Evolutionary conservation across 2,888 invertebrate genomes (phyloP).

Genomic region (Latrodectus elegans): DNA sequence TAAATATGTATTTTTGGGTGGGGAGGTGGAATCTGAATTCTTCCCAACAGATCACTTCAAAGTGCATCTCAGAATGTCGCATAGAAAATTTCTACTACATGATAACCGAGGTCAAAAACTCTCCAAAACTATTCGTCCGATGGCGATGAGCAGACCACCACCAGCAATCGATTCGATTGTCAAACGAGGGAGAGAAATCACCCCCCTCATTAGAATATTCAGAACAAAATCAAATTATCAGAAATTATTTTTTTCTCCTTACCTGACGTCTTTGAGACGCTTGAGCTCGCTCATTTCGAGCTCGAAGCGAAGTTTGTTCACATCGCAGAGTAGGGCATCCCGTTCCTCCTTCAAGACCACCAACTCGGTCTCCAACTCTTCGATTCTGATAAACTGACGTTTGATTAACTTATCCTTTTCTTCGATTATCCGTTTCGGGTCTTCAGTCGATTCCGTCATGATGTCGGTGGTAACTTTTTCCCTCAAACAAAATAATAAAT

Average conservation of each 20-base stretch:
- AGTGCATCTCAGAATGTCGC: too few relatives aligned
- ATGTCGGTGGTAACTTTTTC: background rate
- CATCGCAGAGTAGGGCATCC: slow-evolving; percentile 71
- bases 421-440: slow-evolving; percentile 88
- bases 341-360: slow-evolving; percentile 69
- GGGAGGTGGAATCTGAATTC: too few relatives aligned
- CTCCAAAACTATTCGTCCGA: too few relatives aligned
- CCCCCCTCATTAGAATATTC: too few relatives aligned
- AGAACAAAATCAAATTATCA: too few relatives aligned
- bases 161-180: too few relatives aligned
- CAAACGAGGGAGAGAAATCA: too few relatives aligned
- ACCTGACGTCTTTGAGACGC: slow-evolving; percentile 71
- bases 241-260: slow-evolving; percentile 15
- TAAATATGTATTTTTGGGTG: too few relatives aligned
- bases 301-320: slow-evolving; percentile 71
- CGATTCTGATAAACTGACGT: slow-evolving; percentile 70
- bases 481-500: background rate
- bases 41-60: too few relatives aligned
- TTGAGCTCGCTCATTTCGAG: slow-evolving; percentile 71
- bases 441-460: slow-evolving; percentile 77
- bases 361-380: slow-evolving; percentile 69
- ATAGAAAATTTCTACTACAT: too few relatives aligned
- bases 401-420: slow-evolving; percentile 83
- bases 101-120: too few relatives aligned
- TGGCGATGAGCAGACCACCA: too few relatives aligned